Evolutionary conservation across 2,113 vertebrate genomes (phyloP).

Genomic region (Colistium nudipinnis): DNA sequence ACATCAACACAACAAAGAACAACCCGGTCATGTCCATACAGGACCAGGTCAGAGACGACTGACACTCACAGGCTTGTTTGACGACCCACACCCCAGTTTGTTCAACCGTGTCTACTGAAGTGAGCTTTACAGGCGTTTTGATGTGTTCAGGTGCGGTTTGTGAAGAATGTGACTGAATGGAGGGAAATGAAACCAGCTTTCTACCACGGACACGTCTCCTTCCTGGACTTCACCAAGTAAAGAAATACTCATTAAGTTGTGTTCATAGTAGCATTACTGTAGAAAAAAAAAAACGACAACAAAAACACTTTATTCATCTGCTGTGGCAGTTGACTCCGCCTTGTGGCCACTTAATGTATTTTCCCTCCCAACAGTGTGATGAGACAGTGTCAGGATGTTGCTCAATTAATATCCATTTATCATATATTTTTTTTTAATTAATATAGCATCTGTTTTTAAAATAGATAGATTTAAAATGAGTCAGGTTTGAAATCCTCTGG

Average conservation of each 20-base stretch:
- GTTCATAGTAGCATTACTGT: not conserved
- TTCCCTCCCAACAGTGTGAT: not conserved
- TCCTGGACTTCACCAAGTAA: constrained; percentile 91
- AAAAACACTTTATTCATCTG: not conserved
- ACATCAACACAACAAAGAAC: constrained; percentile 99
- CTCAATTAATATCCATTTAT: not conserved
- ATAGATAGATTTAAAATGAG: not conserved
- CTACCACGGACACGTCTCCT: constrained; percentile 97
- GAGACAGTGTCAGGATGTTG: not conserved
- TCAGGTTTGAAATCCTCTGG: not conserved
- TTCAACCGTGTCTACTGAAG: not conserved
- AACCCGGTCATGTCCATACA: constrained; percentile 99
- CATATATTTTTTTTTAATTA: not conserved
- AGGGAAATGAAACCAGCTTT: constrained; percentile 98
- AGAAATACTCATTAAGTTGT: constrained; percentile 14
- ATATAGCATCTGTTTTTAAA: not conserved
- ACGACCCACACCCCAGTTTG: no score
- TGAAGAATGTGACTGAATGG: constrained; percentile 98
- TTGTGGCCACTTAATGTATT: constrained; percentile 41
- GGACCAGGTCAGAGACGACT: constrained; percentile 87
- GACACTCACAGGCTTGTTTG: not conserved
- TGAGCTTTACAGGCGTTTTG: not conserved
- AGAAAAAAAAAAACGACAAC: not conserved
- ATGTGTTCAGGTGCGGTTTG: constrained; percentile 84
- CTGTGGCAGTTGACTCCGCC: constrained; percentile 53